These are phyloP conservation scores for Pristionchus japonicus DNA, from an alignment of 2,888 invertebrate genomes.

Conservation along the genomic window DNA sequence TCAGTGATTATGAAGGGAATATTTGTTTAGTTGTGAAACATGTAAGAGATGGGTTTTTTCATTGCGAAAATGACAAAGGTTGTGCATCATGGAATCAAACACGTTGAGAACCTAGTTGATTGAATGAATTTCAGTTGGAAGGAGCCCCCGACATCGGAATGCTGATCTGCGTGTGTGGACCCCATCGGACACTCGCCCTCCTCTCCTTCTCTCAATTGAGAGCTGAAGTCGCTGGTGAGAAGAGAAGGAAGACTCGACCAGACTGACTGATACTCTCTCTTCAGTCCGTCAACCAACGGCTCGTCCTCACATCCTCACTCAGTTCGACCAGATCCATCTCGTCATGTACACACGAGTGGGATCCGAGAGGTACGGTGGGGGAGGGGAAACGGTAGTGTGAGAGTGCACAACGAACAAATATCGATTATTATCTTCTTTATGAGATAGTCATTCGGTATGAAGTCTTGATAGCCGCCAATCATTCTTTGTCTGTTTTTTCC, in stretches of 20 bases:
- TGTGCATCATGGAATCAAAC: too few species aligned
- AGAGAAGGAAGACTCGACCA: neutral
- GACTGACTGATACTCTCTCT: neutral
- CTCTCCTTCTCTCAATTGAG: slow-evolving; percentile 43
- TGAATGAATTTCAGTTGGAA: slow-evolving; percentile 40
- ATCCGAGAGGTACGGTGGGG: slow-evolving; percentile 36
- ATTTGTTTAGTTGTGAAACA: too few species aligned
- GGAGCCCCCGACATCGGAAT: slow-evolving; percentile 32
- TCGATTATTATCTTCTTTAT: slow-evolving; percentile 31
- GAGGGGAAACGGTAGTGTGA: neutral
- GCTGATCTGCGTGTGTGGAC: slow-evolving; percentile 11
- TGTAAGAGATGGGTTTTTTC: too few species aligned
- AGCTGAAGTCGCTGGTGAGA: slow-evolving; percentile 34
- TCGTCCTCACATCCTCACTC: slow-evolving; percentile 43
- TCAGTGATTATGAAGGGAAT: neutral
- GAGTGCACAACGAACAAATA: neutral
- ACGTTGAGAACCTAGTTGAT: too few species aligned
- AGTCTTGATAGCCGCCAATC: neutral
- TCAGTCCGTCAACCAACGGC: slow-evolving; percentile 32
- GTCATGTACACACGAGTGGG: slow-evolving; percentile 43
- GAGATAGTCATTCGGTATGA: slow-evolving; percentile 31
- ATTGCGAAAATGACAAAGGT: too few species aligned
- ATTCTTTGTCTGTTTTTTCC: neutral
- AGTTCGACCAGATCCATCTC: slow-evolving; percentile 39
- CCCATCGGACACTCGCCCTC: slow-evolving; percentile 36